Evolutionary conservation across 2,797 vertebrate species (phyloP), one percentile per base, ranked within the genome.

Genomic region (Cyprinodon diabolis): DNA sequence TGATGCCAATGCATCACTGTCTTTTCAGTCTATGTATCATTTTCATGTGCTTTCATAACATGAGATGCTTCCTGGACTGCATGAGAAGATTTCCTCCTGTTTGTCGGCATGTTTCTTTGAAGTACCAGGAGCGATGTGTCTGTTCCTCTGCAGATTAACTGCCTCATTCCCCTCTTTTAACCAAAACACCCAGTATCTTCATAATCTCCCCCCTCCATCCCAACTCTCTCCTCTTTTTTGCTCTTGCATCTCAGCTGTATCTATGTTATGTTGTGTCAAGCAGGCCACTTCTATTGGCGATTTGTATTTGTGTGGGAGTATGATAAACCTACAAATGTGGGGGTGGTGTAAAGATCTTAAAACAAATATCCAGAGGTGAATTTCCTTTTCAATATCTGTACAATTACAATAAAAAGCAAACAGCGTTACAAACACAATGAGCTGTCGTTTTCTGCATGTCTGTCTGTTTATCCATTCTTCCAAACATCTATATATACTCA

Each of bases 91-190:
- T 71, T 78, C 57, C 71, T 74, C 55, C 67, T 13, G 63, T 68
- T 63, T 65, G 21, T 65, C 11, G 6, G 12, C 1, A 77, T 76
- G 80, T 88, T 74, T 69, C 89, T 92, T 93, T 93, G 88, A 93
- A 91, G 87, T 81, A 90, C 86, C 68, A 68, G 67, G 77, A 87
- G 78, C 76, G 80, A 85, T 67, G 79, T 66, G 87, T 90, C 86
- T 92, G 88, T 87, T 91, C 83, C 85, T 87, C 88, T 91, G 86
- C 84, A 92, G 92, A 94, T 92, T 93, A 93, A 89, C 87, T 91
- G 80, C 86, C 81, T 87, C 78, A 87, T 90, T 84, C 80, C 74
- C 72, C 78, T 72, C 68, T 77, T 72, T 84, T 82, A 86, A 87
- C 77, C 79, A 82, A 84, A 89, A 90, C 81, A 90, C 76, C 79